Base-by-base conservation (phyloP, 2,797 vertebrate species). In the Selene dorsalis region DNA sequence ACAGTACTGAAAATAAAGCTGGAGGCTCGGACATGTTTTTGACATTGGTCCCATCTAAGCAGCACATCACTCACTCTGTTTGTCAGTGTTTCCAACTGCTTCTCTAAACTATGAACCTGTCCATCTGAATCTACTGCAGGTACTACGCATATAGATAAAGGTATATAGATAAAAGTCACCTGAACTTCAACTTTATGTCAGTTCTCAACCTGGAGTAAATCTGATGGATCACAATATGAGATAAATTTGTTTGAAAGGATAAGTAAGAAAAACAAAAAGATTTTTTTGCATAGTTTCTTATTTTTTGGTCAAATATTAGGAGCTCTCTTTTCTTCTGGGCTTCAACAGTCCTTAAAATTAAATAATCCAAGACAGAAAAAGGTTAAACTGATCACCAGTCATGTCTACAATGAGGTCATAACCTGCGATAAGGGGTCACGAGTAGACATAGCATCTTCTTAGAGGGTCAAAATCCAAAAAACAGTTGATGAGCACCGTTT, bases 371-470 rank as follows among this genome's bases (percentile, higher is more conserved):
- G 20, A 35, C 11, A 64, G 24, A 20, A 53, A 9, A 50, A 22
- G 20, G 20, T 30, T 56, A 14, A 69, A 70, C 52, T 38, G 47
- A 18, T 50, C 17, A 24, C 41, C 11, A n/a, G 32, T 50, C 6
- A 72, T 55, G 14, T 39, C 61, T 9, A 22, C 63, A 69, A 18
- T 59, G 35, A 48, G 35, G 45, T 41, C 26, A 24, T 48, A 57
- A 55, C 20, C 10, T 50, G 60, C 22, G 32, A 60, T 9, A 67
- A 56, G 17, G 26, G 26, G 4, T 24, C 61, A 38, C 26, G 58
- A 50, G 35, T 59, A 63, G 53, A 57, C 41, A 22, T 13, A 48
- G 43, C 22, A 32, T 55, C 9, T 16, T 66, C 47, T 56, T 41
- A 48, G 9, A 48, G 39, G 16, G 59, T 53, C 53, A 65, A 13